phyloP scores from a whole-genome alignment of 2,888 invertebrate species.

The Eupithecia subfuscata region DNA sequence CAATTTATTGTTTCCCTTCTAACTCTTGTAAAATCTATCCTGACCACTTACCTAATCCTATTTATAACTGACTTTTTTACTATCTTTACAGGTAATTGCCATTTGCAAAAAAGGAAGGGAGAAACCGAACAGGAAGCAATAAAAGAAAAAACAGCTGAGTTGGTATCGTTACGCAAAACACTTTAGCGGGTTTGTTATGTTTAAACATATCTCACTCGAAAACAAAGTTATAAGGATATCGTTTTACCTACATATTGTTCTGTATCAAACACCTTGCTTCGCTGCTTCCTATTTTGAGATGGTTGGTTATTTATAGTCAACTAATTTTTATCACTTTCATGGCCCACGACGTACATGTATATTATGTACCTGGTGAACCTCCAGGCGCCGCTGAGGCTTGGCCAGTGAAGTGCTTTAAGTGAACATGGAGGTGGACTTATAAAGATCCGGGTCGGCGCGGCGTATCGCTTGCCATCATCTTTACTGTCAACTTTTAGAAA shows the following conservation, averaged over 20 bases:
- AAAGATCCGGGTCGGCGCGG: neutral
- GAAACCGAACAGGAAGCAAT: slow-evolving; percentile 32
- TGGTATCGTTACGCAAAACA: slow-evolving; percentile 32
- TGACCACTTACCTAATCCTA: neutral
- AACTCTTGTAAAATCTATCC: neutral
- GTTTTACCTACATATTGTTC: neutral
- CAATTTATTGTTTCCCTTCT: neutral
- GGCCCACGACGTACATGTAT: no score
- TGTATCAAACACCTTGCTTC: neutral
- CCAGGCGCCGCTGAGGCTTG: no score
- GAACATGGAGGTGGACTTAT: no score
- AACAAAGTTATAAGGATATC: neutral
- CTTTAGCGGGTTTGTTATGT: neutral
- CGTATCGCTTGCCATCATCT: neutral
- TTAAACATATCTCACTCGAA: slow-evolving; percentile 5
- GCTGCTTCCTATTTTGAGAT: neutral
- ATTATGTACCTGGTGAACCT: no score
- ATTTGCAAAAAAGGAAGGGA: slow-evolving; percentile 30
- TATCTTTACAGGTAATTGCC: slow-evolving; percentile 59
- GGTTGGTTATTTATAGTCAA: neutral
- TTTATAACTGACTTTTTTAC: slow-evolving; percentile 39
- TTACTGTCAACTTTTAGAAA: neutral
- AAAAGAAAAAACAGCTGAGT: slow-evolving; percentile 33
- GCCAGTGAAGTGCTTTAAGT: no score
- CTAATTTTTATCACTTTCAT: no score